Evolutionary conservation across 2,797 vertebrate species (phyloP).

Genomic region (Nyctalus aviator): DNA sequence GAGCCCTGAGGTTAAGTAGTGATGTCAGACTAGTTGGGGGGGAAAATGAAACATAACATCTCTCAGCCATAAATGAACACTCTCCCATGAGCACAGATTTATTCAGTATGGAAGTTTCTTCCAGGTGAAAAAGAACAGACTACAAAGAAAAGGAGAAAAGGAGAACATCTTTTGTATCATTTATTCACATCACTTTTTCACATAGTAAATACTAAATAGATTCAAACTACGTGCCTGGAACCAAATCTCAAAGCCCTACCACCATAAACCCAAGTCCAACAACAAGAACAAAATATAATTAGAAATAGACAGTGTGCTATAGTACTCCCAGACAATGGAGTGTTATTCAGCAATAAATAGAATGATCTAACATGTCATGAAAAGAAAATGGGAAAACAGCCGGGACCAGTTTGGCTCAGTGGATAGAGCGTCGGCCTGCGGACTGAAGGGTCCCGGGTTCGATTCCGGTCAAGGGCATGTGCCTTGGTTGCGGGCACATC

Average conservation of each 20-base stretch:
- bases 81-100: neutral
- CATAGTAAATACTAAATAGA: neutral
- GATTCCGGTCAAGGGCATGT: no score
- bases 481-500: no score
- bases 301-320: neutral
- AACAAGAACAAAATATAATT: neutral
- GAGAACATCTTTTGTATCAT: neutral
- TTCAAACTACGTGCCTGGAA: neutral
- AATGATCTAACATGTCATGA: neutral
- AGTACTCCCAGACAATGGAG: neutral
- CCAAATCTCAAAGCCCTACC: neutral
- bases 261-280: neutral
- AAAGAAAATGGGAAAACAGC: constrained; percentile 23
- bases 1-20: neutral
- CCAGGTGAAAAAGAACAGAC: neutral
- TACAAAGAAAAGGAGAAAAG: neutral
- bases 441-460: no score
- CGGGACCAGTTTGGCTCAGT: no score
- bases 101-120: neutral
- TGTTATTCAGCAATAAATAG: neutral
- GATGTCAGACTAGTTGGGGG: neutral
- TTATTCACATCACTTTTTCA: neutral
- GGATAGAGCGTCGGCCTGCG: no score
- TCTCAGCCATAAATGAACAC: neutral
- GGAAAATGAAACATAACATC: neutral